Conservation (phyloP, 2,888 invertebrate genomes). For the Liposcelis brunnea region DNA sequence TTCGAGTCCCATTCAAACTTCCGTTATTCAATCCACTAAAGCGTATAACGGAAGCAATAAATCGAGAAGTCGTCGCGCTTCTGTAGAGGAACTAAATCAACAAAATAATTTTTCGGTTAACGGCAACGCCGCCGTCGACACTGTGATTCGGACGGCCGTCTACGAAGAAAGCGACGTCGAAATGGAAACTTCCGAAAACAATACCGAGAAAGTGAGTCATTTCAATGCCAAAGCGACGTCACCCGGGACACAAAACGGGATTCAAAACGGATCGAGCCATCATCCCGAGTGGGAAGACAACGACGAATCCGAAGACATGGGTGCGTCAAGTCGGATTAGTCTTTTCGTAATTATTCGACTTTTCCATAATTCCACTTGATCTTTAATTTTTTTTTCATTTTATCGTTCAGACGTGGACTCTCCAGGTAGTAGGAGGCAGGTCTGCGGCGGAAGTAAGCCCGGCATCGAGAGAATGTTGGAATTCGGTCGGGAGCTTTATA, state of each 20-base stretch:
- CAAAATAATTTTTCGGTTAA: constrained; percentile 30
- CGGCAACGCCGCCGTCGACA: constrained; percentile 22
- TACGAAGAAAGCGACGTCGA: constrained; percentile 33
- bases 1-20: constrained; percentile 45
- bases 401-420: constrained; percentile 16
- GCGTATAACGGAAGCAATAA: constrained; percentile 21
- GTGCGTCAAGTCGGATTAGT: constrained; percentile 31
- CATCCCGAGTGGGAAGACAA: constrained; percentile 34
- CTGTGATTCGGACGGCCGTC: constrained; percentile 8
- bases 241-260: constrained; percentile 29
- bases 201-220: constrained; percentile 19
- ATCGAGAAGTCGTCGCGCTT: constrained; percentile 18
- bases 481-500: constrained; percentile 84
- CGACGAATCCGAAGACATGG: constrained; percentile 54
- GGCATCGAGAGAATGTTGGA: constrained; percentile 87
- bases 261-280: constrained; percentile 37
- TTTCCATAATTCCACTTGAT: constrained; percentile 4
- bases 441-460: constrained; percentile 52
- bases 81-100: constrained; percentile 35
- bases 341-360: constrained; percentile 10
- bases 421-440: constrained; percentile 26
- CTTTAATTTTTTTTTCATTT: constrained; percentile 12
- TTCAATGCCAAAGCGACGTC: constrained; percentile 11
- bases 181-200: constrained; percentile 29
- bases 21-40: constrained; percentile 68